Percentiles rank a stretch among this genome's conserved stretches.
phyloP scores from a whole-genome alignment of 2,113 vertebrate genomes.

The Scomber scombrus region DNA sequence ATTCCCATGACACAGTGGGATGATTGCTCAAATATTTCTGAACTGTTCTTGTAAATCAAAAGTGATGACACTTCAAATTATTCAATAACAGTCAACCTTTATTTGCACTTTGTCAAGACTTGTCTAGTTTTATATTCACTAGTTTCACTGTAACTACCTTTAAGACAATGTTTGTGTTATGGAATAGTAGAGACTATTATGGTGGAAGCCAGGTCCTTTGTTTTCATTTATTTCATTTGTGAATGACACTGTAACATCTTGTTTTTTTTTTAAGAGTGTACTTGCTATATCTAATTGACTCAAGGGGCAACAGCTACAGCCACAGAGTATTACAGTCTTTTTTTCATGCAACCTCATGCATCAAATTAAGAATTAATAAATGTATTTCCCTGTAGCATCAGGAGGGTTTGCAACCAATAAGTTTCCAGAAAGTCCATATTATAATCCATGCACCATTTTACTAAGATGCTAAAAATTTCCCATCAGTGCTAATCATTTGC shows the following conservation, averaged over 20 bases:
- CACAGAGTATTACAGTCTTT: background rate
- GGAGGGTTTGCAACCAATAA: background rate
- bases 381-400: background rate
- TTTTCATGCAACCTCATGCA: background rate
- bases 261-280: background rate
- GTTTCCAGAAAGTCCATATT: background rate
- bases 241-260: background rate
- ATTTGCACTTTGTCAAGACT: conserved; percentile 13
- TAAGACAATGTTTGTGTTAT: conserved; percentile 3
- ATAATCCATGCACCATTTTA: background rate
- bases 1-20: conserved; percentile 25
- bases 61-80: conserved; percentile 42
- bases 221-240: conserved; percentile 1
- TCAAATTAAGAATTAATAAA: conserved; percentile 1
- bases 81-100: conserved; percentile 22
- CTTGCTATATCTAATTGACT: background rate
- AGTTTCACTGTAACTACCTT: background rate
- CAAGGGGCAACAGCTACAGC: background rate
- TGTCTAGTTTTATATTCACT: background rate
- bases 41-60: conserved; percentile 36
- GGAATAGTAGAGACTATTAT: background rate
- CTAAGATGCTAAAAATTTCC: background rate
- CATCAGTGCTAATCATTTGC: conserved; percentile 8
- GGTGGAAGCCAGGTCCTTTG: background rate
- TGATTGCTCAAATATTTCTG: conserved; percentile 55